These are phyloP conservation scores for Pelochelys cantorii DNA, from an alignment of 2,797 vertebrate species.

Conservation along the genomic window DNA sequence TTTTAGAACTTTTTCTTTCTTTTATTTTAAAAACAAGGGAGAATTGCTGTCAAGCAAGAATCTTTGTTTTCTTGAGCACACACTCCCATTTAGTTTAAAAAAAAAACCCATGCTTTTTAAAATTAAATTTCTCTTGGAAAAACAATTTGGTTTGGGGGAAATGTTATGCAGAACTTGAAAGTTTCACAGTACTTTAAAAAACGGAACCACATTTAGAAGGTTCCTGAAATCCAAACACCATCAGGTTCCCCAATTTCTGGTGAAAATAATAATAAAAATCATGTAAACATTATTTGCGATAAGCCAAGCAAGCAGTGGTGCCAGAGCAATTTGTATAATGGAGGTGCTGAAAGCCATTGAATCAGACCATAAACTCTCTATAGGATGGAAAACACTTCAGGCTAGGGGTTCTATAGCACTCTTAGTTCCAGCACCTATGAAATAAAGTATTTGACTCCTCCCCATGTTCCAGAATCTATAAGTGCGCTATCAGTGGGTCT, in stretches of 20 bases:
- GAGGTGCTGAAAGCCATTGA: no score
- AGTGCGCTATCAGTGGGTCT: background rate
- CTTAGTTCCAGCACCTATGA: no score
- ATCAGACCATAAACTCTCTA: no score
- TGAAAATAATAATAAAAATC: background rate
- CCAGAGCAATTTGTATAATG: no score
- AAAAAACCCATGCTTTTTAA: slow-evolving; percentile 44
- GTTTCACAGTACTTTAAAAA: slow-evolving; percentile 50
- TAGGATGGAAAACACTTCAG: no score
- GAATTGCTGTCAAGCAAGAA: slow-evolving; percentile 24
- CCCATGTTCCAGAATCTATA: background rate
- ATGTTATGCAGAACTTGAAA: slow-evolving; percentile 42
- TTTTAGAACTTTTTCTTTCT: slow-evolving; percentile 50
- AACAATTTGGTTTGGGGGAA: slow-evolving; percentile 65
- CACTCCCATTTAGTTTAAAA: slow-evolving; percentile 64
- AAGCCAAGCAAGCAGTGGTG: background rate
- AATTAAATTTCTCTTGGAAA: slow-evolving; percentile 71
- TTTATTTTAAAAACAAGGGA: slow-evolving; percentile 48
- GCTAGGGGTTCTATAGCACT: no score
- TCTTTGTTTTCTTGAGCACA: slow-evolving; percentile 55
- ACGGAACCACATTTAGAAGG: slow-evolving; percentile 3
- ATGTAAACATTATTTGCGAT: background rate
- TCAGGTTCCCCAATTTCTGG: slow-evolving; percentile 2
- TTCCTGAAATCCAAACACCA: slow-evolving; percentile 32
- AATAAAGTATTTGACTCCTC: background rate